These are phyloP conservation scores for Oreonectes daqikongensis DNA, from an alignment of 2,797 vertebrate genomes.

Conservation along the genomic window DNA sequence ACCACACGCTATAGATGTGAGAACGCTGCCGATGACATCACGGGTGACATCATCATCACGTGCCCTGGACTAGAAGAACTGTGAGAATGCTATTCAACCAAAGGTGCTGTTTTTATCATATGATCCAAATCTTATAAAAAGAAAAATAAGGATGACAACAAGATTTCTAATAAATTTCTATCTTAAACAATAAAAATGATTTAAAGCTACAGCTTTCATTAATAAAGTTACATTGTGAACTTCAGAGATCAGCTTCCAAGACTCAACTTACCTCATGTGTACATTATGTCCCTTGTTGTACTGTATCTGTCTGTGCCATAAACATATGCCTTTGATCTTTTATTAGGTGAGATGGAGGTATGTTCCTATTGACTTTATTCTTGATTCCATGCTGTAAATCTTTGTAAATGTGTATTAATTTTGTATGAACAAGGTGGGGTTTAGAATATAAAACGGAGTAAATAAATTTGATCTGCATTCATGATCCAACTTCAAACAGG, in stretches of 20 bases:
- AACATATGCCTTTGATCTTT: constrained; percentile 73
- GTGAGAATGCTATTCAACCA: constrained; percentile 50
- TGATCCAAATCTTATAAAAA: constrained; percentile 19
- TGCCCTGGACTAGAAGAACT: constrained; percentile 58
- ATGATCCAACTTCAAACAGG: constrained; percentile 57
- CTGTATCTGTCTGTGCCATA: constrained; percentile 69
- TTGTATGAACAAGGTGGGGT: constrained; percentile 74
- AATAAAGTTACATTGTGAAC: constrained; percentile 60
- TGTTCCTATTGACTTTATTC: constrained; percentile 70
- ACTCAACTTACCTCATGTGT: constrained; percentile 64
- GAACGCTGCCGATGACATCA: constrained; percentile 56
- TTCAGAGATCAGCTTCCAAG: constrained; percentile 60
- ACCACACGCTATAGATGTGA: constrained; percentile 44
- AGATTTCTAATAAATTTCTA: constrained; percentile 14
- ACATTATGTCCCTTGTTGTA: constrained; percentile 64
- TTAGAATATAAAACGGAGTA: constrained; percentile 73
- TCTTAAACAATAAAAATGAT: constrained; percentile 69
- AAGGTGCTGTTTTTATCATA: constrained; percentile 56
- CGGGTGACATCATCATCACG: constrained; percentile 52
- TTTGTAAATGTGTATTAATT: constrained; percentile 90
- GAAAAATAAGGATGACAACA: neutral
- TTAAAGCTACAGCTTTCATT: constrained; percentile 64
- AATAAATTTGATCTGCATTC: constrained; percentile 73
- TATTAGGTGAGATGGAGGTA: constrained; percentile 70
- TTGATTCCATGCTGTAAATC: constrained; percentile 88